Evolutionary conservation across 2,888 invertebrate species (phyloP).

Genomic region (Himalopsyche anomala): DNA sequence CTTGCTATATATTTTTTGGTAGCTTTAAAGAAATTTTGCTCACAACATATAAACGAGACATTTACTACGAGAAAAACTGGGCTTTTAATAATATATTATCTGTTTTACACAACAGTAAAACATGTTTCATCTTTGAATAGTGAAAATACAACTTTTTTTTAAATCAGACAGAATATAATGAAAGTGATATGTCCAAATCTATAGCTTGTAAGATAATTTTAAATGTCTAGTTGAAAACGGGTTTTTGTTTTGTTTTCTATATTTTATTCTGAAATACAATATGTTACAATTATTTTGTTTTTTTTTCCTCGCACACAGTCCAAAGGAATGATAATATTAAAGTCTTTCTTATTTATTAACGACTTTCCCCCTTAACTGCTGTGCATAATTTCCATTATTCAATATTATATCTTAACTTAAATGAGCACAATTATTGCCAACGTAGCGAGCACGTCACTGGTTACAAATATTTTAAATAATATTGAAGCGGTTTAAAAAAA

Average conservation of each 20-base stretch:
- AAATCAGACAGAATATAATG: neutral
- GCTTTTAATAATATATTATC: neutral
- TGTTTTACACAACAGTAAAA: neutral
- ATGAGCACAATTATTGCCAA: neutral
- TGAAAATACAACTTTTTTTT: neutral
- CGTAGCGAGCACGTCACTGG: neutral
- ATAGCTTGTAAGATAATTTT: constrained; percentile 26
- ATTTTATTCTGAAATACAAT: constrained; percentile 25
- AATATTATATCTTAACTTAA: neutral
- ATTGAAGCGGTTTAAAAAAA: neutral
- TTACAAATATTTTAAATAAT: neutral
- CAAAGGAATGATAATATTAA: too few relatives aligned
- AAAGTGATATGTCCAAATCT: constrained; percentile 30
- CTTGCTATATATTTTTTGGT: too few relatives aligned
- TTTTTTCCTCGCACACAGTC: neutral
- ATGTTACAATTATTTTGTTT: neutral
- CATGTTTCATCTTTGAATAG: neutral
- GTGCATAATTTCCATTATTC: neutral
- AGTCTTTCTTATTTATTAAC: too few relatives aligned
- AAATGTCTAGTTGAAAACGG: neutral
- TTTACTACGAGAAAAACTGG: neutral
- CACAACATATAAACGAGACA: too few relatives aligned
- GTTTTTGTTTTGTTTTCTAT: neutral
- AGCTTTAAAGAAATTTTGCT: too few relatives aligned
- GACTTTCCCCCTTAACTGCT: too few relatives aligned